Evolutionary conservation across 2,888 invertebrate species (phyloP), one percentile per base, ranked within the genome.

Genomic region (Ectemnius lituratus): DNA sequence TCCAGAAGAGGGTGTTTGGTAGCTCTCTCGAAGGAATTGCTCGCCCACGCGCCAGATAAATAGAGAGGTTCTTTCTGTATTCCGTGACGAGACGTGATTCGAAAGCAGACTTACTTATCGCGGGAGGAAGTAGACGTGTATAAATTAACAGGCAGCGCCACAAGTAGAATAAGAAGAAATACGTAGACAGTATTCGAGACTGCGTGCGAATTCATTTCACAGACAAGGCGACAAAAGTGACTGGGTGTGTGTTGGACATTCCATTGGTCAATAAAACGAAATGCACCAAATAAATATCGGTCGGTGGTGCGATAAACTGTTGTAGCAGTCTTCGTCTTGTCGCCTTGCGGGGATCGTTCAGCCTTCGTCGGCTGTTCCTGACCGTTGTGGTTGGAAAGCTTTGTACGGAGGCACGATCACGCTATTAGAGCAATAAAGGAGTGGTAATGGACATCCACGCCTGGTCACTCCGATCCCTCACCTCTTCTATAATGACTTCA

Each of bases 11-110:
- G 23, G 3, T 0, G n/a, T 23, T 23, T 52, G 52, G 52, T 16
- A 52, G 52, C 14, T 14, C 8, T 16, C 23, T 16, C 5, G 52
- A 52, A 13, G n/a, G 14, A 52, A 16, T 52, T 8, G 52, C 52
- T 11, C 20, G 64, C 84, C 83, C 78, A 83, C 84, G 79, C 83
- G 70, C 80, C 79, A 74, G 83, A 79, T 70, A 70, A 58, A 63
- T 69, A 14, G 68, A 68, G 73, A 67, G 58, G 37, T 65, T 75
- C 66, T 63, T 61, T 59, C 28, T 63, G 61, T 75, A 65, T 65
- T 45, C 62, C 70, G 67, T 70, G 73, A 81, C 76, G 80, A 83
- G 75, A 70, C 73, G 61, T 58, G 78, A 78, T 70, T 74, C 71
- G 75, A 62, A 57, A 67, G 66, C 23, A 67, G 56, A 52, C 63